Conservation (phyloP, 2,113 vertebrate genomes). For the Bungarus multicinctus region DNA sequence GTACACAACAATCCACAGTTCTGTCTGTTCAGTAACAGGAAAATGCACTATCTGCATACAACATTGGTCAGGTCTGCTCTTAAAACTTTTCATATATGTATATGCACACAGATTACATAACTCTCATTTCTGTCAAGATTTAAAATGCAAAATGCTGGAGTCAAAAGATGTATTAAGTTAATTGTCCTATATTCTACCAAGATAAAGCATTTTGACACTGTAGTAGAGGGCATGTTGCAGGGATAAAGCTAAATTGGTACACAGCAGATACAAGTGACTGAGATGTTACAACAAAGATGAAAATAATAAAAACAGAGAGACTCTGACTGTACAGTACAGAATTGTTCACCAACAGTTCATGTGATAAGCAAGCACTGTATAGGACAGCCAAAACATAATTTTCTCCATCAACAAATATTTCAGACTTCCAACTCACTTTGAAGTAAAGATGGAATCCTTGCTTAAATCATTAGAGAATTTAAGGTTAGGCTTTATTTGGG, state of each 20-base stretch:
- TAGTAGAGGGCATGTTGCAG: accelerated
- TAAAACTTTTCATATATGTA: background rate
- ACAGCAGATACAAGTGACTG: background rate
- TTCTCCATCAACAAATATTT: background rate
- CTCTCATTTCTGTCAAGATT: background rate
- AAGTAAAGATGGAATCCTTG: background rate
- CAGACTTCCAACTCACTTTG: background rate
- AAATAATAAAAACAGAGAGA: background rate
- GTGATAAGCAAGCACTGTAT: background rate
- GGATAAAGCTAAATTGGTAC: background rate
- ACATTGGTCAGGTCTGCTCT: background rate
- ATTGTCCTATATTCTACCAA: background rate
- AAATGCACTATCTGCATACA: background rate
- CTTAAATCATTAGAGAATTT: background rate
- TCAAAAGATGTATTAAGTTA: background rate
- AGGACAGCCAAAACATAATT: background rate
- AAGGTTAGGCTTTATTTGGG: background rate
- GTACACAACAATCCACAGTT: background rate
- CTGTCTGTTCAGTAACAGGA: background rate
- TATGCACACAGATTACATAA: accelerated
- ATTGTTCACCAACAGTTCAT: background rate
- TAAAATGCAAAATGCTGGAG: accelerated
- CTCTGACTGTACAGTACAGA: background rate
- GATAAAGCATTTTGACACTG: background rate
- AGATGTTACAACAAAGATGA: background rate